Evolutionary conservation across 1,140 invertebrate genomes (phyloP), one percentile per base, ranked within the genome.

Genomic region (Sminthurides bifidus): DNA sequence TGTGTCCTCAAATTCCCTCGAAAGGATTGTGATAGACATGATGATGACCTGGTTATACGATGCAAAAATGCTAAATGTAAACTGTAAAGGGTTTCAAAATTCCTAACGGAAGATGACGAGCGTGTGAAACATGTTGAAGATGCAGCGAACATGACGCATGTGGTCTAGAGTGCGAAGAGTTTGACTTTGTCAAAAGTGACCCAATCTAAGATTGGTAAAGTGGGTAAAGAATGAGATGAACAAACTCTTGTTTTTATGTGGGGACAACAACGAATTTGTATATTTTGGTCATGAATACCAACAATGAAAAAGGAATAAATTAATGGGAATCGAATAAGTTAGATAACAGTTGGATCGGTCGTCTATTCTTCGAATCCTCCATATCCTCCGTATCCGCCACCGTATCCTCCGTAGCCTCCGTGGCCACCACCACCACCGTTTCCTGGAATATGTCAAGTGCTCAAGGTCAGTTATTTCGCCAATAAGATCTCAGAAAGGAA

Each of bases 351-450:
- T 21, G 31, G 29, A 52, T 41, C 23, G 14, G 31, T 48, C 50
- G 21, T 43, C 43, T 60, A 60, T 54, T 60, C 59, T 58, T 62
- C 60, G 41, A 58, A 58, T 31, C 60, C 60, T 35, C 60, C 60
- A 49, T 61, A 61, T 2, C 60, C 60, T 12, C 56, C 57, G 50
- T 59, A 59, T 10, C 46, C 43, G 1, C 50, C 50, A 3, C 26
- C 46, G 3, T 29, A n/a, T n/a, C 51, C 24, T 3, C 31, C 31
- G 24, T 30, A 19, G 3, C 40, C 30, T 10, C 15, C 1, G 27
- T 31, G 26, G 6, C 52, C 52, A 29, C 52, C 53, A 26, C 51
- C 52, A 19, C 57, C 56, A 10, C 48, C 49, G 37, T 30, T 50
- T 30, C 44, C 43, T 24, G 29, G n/a, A n/a, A n/a, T n/a, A n/a